Conservation (phyloP, 1,140 invertebrate species). For the Monomorium pharaonis region DNA sequence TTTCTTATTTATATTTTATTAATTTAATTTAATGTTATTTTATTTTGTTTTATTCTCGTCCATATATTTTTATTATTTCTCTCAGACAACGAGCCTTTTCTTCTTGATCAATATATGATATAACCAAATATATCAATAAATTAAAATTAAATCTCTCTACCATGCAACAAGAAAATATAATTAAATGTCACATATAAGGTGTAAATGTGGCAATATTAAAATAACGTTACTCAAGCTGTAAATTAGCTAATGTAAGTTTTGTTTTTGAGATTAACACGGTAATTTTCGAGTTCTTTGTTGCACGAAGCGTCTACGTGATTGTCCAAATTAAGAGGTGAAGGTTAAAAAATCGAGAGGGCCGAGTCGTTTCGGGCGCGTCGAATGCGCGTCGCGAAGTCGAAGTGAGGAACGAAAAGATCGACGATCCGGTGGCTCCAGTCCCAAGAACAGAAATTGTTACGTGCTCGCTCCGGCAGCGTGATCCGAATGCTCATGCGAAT, state of each 20-base stretch:
- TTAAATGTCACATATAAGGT: neutral
- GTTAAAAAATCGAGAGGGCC: slow-evolving; percentile 6
- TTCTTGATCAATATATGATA: neutral
- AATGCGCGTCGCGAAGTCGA: slow-evolving; percentile 59
- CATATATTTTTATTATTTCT: neutral
- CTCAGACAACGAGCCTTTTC: neutral
- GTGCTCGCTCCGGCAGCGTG: slow-evolving; percentile 75
- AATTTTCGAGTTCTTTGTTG: neutral
- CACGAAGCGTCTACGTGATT: neutral
- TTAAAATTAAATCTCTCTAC: neutral
- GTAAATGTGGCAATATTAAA: neutral
- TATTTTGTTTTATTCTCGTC: neutral
- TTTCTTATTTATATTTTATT: neutral
- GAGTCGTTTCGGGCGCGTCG: slow-evolving; percentile 41
- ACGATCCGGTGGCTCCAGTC: slow-evolving; percentile 75
- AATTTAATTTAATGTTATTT: too few species aligned
- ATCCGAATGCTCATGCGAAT: slow-evolving; percentile 75
- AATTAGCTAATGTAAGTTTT: neutral
- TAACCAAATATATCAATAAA: neutral
- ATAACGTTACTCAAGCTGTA: neutral
- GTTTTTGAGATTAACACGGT: neutral
- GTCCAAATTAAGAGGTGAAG: slow-evolving; percentile 7
- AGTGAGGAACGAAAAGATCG: slow-evolving; percentile 68
- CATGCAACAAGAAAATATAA: too few species aligned
- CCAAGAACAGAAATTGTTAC: slow-evolving; percentile 80